phyloP scores from a whole-genome alignment of 92 coral and sea anemone genomes.

The Zoanthus sociatus region DNA sequence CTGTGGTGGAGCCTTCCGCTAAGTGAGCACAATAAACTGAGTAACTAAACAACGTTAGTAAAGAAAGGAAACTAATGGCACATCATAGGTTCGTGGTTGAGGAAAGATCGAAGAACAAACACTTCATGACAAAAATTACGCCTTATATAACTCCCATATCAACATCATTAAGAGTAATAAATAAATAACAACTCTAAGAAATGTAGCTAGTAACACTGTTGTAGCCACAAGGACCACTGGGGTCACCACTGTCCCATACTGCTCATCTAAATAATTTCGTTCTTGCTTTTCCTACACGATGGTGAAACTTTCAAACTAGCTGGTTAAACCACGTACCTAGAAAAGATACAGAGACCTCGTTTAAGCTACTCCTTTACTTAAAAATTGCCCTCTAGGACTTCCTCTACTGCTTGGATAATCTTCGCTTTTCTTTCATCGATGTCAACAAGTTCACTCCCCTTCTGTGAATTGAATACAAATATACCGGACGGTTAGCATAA shows the following conservation, averaged over 20 bases:
- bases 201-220: too few relatives aligned
- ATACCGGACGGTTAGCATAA: background rate
- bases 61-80: background rate
- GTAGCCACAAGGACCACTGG: too few relatives aligned
- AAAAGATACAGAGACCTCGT: conserved; percentile 20
- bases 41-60: too few relatives aligned
- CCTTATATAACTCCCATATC: background rate
- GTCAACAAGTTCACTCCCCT: conserved; percentile 17
- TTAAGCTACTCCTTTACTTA: background rate
- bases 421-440: conserved; percentile 1
- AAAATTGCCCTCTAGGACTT: background rate
- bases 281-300: too few relatives aligned
- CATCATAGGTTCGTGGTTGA: background rate
- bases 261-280: too few relatives aligned
- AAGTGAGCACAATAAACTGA: too few relatives aligned
- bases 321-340: background rate
- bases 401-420: conserved; percentile 9
- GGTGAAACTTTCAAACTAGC: too few relatives aligned
- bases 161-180: too few relatives aligned
- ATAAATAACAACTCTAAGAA: too few relatives aligned
- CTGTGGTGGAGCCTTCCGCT: too few relatives aligned
- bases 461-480: background rate
- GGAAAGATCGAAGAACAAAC: background rate
- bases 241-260: too few relatives aligned
- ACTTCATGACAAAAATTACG: background rate